A percentile compares a stretch with the other conserved stretches of the same genome.
Conservation (phyloP, 2,797 vertebrate genomes). For the Erethizon dorsatum region DNA sequence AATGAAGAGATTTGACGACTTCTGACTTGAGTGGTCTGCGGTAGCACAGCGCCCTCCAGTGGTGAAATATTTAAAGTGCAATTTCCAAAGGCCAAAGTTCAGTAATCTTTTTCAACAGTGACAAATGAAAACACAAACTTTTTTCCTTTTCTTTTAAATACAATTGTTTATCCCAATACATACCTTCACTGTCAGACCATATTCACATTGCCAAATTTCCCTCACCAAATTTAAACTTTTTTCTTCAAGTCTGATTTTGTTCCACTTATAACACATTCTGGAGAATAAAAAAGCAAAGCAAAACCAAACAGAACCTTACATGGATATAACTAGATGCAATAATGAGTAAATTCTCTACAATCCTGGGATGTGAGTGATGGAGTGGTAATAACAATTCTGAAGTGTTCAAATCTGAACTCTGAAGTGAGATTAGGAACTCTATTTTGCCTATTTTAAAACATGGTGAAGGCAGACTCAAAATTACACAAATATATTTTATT, state of each 20-base stretch:
- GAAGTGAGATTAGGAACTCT: neutral
- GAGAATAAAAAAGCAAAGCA: constrained; percentile 21
- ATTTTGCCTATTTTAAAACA: neutral
- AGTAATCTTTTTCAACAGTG: neutral
- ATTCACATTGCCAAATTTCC: constrained; percentile 45
- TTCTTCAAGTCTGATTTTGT: constrained; percentile 51
- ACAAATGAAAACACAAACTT: neutral
- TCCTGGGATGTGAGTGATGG: neutral
- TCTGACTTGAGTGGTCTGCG: constrained; percentile 69
- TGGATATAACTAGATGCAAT: neutral
- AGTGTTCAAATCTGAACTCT: constrained; percentile 45
- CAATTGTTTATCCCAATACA: neutral
- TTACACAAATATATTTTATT: constrained; percentile 29
- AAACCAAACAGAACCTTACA: neutral
- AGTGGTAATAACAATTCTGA: neutral
- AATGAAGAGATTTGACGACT: constrained; percentile 71
- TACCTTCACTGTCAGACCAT: neutral
- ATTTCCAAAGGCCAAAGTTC: constrained; percentile 47
- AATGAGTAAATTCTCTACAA: neutral
- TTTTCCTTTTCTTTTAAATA: neutral
- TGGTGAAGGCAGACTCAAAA: constrained; percentile 22
- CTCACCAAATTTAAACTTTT: constrained; percentile 40
- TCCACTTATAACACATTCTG: constrained; percentile 48
- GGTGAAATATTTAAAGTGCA: constrained; percentile 76
- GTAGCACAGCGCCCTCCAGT: constrained; percentile 86